Evolutionary conservation across 1,140 invertebrate species (phyloP).

Genomic region (Drosophila erecta): DNA sequence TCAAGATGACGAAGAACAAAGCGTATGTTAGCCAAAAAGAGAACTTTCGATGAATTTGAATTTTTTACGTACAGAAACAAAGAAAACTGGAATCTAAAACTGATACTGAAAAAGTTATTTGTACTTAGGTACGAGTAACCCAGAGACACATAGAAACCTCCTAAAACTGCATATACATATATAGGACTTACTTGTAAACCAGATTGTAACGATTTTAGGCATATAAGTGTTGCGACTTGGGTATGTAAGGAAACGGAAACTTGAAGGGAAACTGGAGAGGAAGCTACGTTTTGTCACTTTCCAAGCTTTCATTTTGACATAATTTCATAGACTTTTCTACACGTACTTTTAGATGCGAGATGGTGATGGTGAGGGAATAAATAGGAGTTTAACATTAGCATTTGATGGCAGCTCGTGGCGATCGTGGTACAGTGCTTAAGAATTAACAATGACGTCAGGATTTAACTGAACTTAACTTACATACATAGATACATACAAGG

Average conservation of each 20-base stretch:
- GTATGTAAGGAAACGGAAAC: slow-evolving; percentile 24
- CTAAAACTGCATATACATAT: slow-evolving; percentile 57
- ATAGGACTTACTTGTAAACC: slow-evolving; percentile 65
- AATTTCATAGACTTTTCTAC: slow-evolving; percentile 69
- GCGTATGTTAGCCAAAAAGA: slow-evolving; percentile 45
- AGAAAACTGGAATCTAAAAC: slow-evolving; percentile 59
- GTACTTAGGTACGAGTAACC: slow-evolving; percentile 24
- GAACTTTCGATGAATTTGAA: slow-evolving; percentile 54
- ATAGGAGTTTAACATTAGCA: slow-evolving; percentile 58
- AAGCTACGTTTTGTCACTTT: slow-evolving; percentile 38
- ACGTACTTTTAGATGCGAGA: slow-evolving; percentile 56
- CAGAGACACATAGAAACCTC: slow-evolving; percentile 51
- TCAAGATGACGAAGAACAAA: slow-evolving; percentile 20
- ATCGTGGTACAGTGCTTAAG: slow-evolving; percentile 57
- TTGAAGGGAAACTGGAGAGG: slow-evolving; percentile 25
- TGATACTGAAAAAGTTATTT: slow-evolving; percentile 52
- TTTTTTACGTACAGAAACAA: slow-evolving; percentile 39
- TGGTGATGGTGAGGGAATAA: slow-evolving; percentile 9
- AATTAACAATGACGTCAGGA: slow-evolving; percentile 47
- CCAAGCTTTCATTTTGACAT: slow-evolving; percentile 38
- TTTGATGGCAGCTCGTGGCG: slow-evolving; percentile 26
- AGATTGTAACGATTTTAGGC: slow-evolving; percentile 73
- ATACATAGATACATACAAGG: slow-evolving; percentile 52
- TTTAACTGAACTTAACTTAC: slow-evolving; percentile 45
- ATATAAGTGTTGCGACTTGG: slow-evolving; percentile 76